A percentile compares a stretch with the other conserved stretches of the same genome.
Evolutionary conservation across 53 echinoderm and acorn worm species (phyloP).

Genomic region (Echinarachnius parma): DNA sequence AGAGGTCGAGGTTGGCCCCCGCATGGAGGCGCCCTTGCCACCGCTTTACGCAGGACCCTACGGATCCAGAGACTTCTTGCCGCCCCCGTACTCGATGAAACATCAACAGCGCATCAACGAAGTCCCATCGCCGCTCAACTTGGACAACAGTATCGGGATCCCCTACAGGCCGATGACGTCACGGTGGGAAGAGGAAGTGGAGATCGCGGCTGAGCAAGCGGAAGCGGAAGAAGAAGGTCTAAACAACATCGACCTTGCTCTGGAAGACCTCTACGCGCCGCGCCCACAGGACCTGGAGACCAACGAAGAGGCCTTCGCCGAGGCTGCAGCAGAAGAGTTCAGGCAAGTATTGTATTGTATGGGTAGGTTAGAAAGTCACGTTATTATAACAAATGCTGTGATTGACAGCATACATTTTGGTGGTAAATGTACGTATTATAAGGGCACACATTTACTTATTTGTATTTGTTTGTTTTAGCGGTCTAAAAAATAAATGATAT

Average conservation of each 20-base stretch:
- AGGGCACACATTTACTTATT: too few species aligned
- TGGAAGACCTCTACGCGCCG: slow-evolving; percentile 29
- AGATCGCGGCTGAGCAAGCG: neutral
- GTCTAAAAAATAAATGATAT: too few species aligned
- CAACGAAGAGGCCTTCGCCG: slow-evolving; percentile 25
- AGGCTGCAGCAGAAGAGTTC: slow-evolving; percentile 6
- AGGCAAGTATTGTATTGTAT: too few species aligned
- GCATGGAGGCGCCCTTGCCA: slow-evolving; percentile 10
- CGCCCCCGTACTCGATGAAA: slow-evolving; percentile 2
- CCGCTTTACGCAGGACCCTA: neutral
- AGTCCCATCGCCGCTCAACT: slow-evolving; percentile 5
- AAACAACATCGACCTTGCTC: neutral
- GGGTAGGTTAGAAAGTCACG: too few species aligned
- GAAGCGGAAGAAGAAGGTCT: neutral
- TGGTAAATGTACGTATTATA: too few species aligned
- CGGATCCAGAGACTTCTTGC: neutral
- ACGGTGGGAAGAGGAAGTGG: slow-evolving; percentile 9
- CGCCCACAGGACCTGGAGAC: slow-evolving; percentile 36
- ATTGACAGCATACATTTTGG: too few species aligned
- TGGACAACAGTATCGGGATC: too few species aligned
- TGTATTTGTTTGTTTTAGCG: too few species aligned
- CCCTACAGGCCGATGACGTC: too few species aligned
- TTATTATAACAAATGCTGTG: too few species aligned
- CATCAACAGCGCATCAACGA: neutral
- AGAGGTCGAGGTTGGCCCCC: slow-evolving; percentile 38